phyloP scores from a whole-genome alignment of 2,797 vertebrate species.

The Pelochelys cantorii region DNA sequence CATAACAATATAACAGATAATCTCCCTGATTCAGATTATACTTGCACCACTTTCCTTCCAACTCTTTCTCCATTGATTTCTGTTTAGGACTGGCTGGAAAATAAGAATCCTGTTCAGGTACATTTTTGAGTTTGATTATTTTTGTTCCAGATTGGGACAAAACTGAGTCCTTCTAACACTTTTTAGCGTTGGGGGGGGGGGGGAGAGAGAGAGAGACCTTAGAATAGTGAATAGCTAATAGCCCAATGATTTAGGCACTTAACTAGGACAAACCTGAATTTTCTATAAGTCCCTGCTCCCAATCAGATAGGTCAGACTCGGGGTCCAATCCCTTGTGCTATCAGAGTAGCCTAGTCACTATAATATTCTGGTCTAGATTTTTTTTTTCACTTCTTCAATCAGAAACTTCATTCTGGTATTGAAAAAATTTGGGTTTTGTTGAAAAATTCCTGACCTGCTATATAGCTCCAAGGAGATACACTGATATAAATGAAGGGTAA shows the following conservation, averaged over 20 bases:
- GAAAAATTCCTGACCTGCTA: background rate
- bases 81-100: background rate
- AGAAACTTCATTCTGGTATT: background rate
- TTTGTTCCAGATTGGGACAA: background rate
- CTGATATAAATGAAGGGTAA: too few relatives aligned
- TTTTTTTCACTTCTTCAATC: background rate
- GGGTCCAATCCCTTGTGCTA: too few relatives aligned
- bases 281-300: background rate
- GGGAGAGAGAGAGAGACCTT: too few relatives aligned
- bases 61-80: background rate
- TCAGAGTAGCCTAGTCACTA: background rate
- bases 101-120: background rate
- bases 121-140: background rate
- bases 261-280: too few relatives aligned
- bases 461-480: background rate
- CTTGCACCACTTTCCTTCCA: background rate
- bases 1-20: background rate
- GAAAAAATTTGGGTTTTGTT: background rate
- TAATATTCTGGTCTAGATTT: background rate
- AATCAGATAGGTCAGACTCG: too few relatives aligned
- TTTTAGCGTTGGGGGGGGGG: background rate
- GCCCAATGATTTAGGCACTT: too few relatives aligned
- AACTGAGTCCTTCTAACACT: background rate
- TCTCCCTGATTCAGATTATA: background rate
- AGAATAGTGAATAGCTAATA: background rate